Evolutionary conservation across 2,113 vertebrate species (phyloP).

Genomic region (western clawed frog (Xenopus tropicalis)): DNA sequence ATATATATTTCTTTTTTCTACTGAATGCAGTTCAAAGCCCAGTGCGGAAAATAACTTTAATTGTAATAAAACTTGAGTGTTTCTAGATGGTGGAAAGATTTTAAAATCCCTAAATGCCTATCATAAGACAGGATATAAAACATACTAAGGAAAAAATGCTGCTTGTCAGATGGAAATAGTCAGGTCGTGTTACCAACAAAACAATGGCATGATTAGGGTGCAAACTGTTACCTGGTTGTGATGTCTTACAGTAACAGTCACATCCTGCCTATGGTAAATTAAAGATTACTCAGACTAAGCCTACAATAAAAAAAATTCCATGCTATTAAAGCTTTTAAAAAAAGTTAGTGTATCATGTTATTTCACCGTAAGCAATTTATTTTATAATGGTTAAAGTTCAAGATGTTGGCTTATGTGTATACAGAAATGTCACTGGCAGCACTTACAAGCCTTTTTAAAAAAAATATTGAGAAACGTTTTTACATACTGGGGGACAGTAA

Average conservation of each 20-base stretch:
- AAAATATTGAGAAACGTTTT: too few species aligned
- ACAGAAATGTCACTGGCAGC: too few species aligned
- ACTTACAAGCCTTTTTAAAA: too few species aligned
- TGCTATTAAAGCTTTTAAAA: slow-evolving; percentile 4
- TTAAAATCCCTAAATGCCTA: slow-evolving; percentile 22
- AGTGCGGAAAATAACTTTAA: slow-evolving; percentile 2
- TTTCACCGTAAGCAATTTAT: not conserved
- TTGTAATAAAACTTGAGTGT: not conserved
- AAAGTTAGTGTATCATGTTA: not conserved
- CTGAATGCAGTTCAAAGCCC: too few species aligned
- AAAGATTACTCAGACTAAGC: slow-evolving; percentile 11
- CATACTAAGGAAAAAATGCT: slow-evolving; percentile 2
- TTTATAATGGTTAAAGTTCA: not conserved
- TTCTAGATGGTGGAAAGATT: slow-evolving; percentile 23
- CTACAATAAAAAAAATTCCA: slow-evolving; percentile 7
- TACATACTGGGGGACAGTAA: too few species aligned
- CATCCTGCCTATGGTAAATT: slow-evolving; percentile 8
- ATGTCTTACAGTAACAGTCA: slow-evolving; percentile 12
- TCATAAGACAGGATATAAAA: not conserved
- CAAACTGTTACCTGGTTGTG: not conserved
- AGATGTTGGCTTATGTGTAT: too few species aligned
- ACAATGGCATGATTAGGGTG: not conserved
- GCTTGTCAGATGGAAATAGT: slow-evolving; percentile 22
- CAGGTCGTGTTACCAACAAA: not conserved
- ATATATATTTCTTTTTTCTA: too few species aligned